phyloP scores from a whole-genome alignment of 1,140 invertebrate genomes.

The Calephelis nemesis region DNA sequence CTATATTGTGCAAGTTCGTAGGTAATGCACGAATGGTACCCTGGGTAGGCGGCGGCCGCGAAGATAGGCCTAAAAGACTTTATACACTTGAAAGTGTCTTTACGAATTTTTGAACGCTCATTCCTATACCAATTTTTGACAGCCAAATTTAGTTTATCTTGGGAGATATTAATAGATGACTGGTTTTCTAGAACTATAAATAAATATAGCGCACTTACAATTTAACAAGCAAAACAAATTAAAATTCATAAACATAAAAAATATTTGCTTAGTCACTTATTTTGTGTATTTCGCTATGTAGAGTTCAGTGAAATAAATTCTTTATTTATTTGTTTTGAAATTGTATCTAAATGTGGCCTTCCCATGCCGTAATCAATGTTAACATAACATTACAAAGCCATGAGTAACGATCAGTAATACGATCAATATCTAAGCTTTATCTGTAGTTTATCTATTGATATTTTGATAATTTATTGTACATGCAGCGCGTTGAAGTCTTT shows the following conservation, averaged over 20 bases:
- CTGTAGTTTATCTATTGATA: slow-evolving; percentile 36
- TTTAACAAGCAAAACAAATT: too few species aligned
- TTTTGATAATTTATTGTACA: slow-evolving; percentile 55
- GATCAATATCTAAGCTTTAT: slow-evolving; percentile 58
- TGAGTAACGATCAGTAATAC: slow-evolving; percentile 46
- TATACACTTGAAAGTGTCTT: slow-evolving; percentile 61
- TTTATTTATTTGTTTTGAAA: slow-evolving; percentile 1
- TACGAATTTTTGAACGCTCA: slow-evolving; percentile 47
- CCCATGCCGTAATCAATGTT: slow-evolving; percentile 17
- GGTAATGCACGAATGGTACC: slow-evolving; percentile 46
- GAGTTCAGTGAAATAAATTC: background rate
- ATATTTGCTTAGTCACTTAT: too few species aligned
- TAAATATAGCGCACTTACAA: too few species aligned
- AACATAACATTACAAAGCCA: slow-evolving; percentile 40
- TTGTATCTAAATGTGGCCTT: slow-evolving; percentile 11
- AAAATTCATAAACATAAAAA: too few species aligned
- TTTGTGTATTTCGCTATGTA: background rate
- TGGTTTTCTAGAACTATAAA: too few species aligned
- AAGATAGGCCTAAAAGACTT: slow-evolving; percentile 59
- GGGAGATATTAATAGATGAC: background rate
- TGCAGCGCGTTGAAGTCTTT: slow-evolving; percentile 77
- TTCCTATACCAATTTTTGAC: slow-evolving; percentile 57
- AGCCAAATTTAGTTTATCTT: background rate
- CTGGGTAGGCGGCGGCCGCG: slow-evolving; percentile 48
- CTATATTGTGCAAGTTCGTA: slow-evolving; percentile 57